Percentiles rank a stretch among this genome's conserved stretches.
Conservation (phyloP, 2,797 vertebrate species). For the Ptychadena robeensis region DNA sequence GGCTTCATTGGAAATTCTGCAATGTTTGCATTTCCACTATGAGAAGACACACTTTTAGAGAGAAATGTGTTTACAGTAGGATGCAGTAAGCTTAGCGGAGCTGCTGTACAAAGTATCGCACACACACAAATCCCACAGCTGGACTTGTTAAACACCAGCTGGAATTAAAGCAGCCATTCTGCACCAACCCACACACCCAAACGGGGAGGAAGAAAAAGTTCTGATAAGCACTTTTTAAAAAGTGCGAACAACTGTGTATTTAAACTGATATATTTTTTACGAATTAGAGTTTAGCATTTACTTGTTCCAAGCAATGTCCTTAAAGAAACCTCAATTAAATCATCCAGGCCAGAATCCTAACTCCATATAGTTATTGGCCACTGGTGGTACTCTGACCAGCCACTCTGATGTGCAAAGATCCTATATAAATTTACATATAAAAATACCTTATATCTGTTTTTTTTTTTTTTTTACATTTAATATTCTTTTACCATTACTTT, state of each 20-base stretch:
- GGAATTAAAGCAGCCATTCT: slow-evolving; percentile 46
- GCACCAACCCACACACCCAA: slow-evolving; percentile 2
- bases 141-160: slow-evolving; percentile 22
- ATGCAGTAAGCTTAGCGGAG: slow-evolving; percentile 24
- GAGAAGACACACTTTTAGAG: slow-evolving; percentile 30
- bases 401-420: no score
- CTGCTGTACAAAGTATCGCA: slow-evolving; percentile 33
- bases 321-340: no score
- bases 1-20: slow-evolving; percentile 50
- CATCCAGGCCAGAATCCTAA: no score
- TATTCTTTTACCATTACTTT: no score
- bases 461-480: no score
- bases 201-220: background rate
- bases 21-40: slow-evolving; percentile 50
- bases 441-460: no score
- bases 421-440: no score
- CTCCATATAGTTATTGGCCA: no score
- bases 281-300: background rate
- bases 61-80: slow-evolving; percentile 49
- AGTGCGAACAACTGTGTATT: background rate
- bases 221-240: background rate
- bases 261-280: background rate
- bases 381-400: no score
- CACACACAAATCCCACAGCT: slow-evolving; percentile 22
- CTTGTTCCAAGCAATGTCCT: background rate